Evolutionary conservation across 2,888 invertebrate genomes (phyloP).

Genomic region (Philereme transversata): DNA sequence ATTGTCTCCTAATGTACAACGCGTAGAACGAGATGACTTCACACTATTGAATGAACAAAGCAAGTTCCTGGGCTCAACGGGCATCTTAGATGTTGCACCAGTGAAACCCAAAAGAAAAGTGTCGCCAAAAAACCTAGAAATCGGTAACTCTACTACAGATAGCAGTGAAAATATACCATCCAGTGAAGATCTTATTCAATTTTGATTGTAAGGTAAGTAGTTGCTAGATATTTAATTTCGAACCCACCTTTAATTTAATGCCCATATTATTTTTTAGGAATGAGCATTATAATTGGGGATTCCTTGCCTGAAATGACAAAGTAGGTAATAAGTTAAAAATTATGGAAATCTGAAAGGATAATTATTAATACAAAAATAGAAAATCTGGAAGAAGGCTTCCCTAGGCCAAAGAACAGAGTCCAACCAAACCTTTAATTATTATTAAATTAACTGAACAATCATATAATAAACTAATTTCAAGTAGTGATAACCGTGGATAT

Average conservation of each 20-base stretch:
- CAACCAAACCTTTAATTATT: constrained; percentile 2
- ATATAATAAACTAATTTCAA: not conserved
- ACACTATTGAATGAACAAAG: constrained; percentile 59
- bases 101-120: constrained; percentile 71
- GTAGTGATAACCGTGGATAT: constrained; percentile 1
- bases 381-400: not conserved
- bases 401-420: constrained; percentile 16
- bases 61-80: constrained; percentile 56
- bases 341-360: not conserved
- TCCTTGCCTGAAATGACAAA: constrained; percentile 27
- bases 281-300: constrained; percentile 11
- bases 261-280: constrained; percentile 11
- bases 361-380: not conserved
- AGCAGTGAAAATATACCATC: constrained; percentile 43
- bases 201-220: constrained; percentile 48
- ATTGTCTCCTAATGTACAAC: constrained; percentile 58
- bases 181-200: constrained; percentile 74
- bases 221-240: constrained; percentile 21
- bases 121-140: constrained; percentile 60
- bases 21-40: constrained; percentile 54
- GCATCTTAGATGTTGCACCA: constrained; percentile 67
- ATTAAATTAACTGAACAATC: constrained; percentile 1
- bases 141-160: constrained; percentile 42
- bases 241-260: constrained; percentile 34
- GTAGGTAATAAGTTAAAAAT: constrained; percentile 18